These are phyloP conservation scores for Melikaiella ostensackeni DNA, from an alignment of 2,888 invertebrate genomes.

Conservation along the genomic window DNA sequence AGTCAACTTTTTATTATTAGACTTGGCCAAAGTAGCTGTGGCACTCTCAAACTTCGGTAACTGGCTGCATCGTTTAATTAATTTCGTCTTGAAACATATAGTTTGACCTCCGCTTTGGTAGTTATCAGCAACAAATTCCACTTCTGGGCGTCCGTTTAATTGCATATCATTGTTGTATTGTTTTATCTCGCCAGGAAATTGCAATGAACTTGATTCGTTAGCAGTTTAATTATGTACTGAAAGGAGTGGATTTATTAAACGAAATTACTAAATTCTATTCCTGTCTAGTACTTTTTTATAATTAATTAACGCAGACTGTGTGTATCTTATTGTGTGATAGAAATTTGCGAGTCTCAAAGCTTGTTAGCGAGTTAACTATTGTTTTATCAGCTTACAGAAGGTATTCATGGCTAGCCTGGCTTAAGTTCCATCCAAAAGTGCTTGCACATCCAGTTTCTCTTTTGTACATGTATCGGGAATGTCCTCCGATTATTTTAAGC, in stretches of 20 bases:
- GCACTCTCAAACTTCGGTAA: slow-evolving; percentile 55
- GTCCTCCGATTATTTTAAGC: too few species aligned
- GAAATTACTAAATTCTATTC: not conserved
- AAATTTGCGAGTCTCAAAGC: not conserved
- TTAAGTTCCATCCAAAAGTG: too few species aligned
- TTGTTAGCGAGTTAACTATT: not conserved
- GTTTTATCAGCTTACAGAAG: too few species aligned
- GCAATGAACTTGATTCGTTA: slow-evolving; percentile 16
- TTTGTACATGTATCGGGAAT: too few species aligned
- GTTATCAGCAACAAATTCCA: slow-evolving; percentile 63
- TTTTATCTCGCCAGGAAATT: not conserved
- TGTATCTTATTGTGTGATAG: too few species aligned
- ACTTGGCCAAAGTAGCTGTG: slow-evolving; percentile 64
- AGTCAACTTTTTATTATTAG: slow-evolving; percentile 73
- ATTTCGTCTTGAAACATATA: slow-evolving; percentile 56
- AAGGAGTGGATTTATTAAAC: not conserved
- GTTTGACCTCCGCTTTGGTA: slow-evolving; percentile 42
- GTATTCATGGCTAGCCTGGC: too few species aligned
- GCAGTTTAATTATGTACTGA: not conserved
- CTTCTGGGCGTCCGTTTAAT: slow-evolving; percentile 55
- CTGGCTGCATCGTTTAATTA: slow-evolving; percentile 66
- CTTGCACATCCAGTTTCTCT: too few species aligned
- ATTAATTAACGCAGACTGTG: slow-evolving; percentile 5
- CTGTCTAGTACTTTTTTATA: not conserved
- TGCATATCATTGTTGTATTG: slow-evolving; percentile 32